Conservation (phyloP, 2,797 vertebrate species). For the Melanotaenia nigrans region DNA sequence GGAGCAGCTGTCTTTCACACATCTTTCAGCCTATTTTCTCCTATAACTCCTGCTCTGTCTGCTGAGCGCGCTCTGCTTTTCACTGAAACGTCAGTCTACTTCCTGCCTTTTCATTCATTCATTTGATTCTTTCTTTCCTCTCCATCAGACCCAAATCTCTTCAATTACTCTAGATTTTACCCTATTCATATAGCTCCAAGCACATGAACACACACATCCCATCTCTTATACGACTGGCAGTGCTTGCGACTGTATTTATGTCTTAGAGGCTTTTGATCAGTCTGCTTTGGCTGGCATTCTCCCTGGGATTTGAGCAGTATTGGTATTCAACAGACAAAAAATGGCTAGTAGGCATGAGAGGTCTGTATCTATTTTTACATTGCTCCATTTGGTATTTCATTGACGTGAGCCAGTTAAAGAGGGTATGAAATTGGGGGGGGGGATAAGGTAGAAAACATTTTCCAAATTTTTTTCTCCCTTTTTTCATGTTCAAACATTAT, state of each 20-base stretch:
- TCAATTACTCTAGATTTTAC: constrained; percentile 60
- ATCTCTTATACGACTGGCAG: constrained; percentile 39
- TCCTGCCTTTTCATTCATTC: constrained; percentile 62
- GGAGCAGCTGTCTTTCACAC: constrained; percentile 1
- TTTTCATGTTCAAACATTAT: constrained; percentile 33
- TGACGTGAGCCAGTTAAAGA: constrained; percentile 53
- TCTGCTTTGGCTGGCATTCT: constrained; percentile 59
- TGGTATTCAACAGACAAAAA: constrained; percentile 72
- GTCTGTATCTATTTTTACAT: constrained; percentile 70
- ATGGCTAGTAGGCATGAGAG: constrained; percentile 56
- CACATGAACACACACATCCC: constrained; percentile 28
- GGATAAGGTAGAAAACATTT: background rate
- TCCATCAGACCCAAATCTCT: constrained; percentile 65
- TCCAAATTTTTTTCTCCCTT: constrained; percentile 9
- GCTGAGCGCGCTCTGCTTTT: constrained; percentile 38
- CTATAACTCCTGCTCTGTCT: constrained; percentile 33
- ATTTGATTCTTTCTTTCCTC: constrained; percentile 52
- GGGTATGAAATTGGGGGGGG: constrained; percentile 5
- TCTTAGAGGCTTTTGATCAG: constrained; percentile 67
- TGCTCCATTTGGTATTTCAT: constrained; percentile 55
- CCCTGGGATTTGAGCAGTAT: constrained; percentile 64
- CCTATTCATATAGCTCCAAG: constrained; percentile 46
- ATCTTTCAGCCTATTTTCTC: constrained; percentile 21
- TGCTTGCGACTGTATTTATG: constrained; percentile 59
- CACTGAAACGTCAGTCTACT: constrained; percentile 53